Evolutionary conservation across 2,113 vertebrate species (phyloP), one percentile per base, ranked within the genome.

Genomic region (Apodemus sylvaticus): DNA sequence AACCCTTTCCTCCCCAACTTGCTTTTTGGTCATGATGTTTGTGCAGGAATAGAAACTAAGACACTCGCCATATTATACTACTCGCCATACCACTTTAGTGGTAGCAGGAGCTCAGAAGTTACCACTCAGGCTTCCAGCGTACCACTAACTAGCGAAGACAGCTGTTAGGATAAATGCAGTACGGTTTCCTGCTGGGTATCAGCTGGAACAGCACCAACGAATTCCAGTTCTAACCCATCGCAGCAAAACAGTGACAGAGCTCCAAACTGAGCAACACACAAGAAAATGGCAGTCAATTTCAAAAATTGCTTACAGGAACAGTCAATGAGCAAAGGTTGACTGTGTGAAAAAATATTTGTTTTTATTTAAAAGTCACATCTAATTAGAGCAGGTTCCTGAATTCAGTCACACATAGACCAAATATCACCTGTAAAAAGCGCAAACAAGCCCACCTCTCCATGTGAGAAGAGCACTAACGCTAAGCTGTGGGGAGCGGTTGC

Each of bases 11-110:
- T 48, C 45, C 45, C 45, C 45, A 48, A 48, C 45, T 48, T 48
- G 3, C 45, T 48, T 48, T 7, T 48, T 48, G 45, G 45, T 48
- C 45, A 48, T 48, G 45, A 48, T 48, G 45, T 48, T 48, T 48
- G 45, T 48, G 45, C 45, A 48, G 45, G 45, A 48, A 3, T 48
- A n/a, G n/a, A n/a, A n/a, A n/a, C 45, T 48, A 48, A 48, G 45
- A 48, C 45, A 48, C 45, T 48, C 45, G 60, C 83, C 74, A 94
- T 24, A 55, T 31, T n/a, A n/a, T n/a, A n/a, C n/a, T n/a, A n/a
- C n/a, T n/a, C n/a, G n/a, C n/a, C n/a, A 93, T 87, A 77, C 58
- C 45, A 89, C 58, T 86, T 95, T 73, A 88, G 73, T 86, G 92
- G 89, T 81, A 91, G 87, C 13, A 78, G 51, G 45, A 86, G 45